Evolutionary conservation across 2,797 vertebrate genomes (phyloP).

Genomic region (Enteromius fasciolatus): DNA sequence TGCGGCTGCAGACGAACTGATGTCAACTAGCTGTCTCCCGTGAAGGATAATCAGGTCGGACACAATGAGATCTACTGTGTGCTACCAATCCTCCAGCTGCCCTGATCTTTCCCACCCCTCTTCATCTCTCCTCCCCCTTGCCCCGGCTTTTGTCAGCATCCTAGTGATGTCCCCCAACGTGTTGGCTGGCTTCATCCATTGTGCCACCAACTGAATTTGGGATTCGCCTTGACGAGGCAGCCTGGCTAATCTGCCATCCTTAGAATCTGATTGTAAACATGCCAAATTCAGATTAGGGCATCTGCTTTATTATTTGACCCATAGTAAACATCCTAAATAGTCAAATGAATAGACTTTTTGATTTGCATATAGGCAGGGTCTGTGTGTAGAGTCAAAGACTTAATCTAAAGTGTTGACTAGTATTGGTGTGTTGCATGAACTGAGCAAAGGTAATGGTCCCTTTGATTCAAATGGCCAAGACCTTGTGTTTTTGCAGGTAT

Average conservation of each 20-base stretch:
- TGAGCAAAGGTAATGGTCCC: not conserved
- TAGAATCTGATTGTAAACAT: slow-evolving; percentile 1
- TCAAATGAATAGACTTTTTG: not conserved
- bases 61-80: slow-evolving; percentile 74
- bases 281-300: not conserved
- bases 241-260: slow-evolving; percentile 17
- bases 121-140: slow-evolving; percentile 59
- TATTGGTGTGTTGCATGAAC: not conserved
- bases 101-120: slow-evolving; percentile 70
- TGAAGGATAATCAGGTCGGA: slow-evolving; percentile 61
- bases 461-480: not conserved
- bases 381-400: not conserved
- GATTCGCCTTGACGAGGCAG: not conserved
- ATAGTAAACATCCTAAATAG: not conserved
- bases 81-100: slow-evolving; percentile 75
- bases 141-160: slow-evolving; percentile 50
- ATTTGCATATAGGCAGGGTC: not conserved
- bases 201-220: slow-evolving; percentile 49
- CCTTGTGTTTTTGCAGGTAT: not conserved
- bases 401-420: not conserved
- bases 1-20: slow-evolving; percentile 26
- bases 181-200: slow-evolving; percentile 34
- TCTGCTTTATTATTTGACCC: not conserved
- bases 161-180: slow-evolving; percentile 18
- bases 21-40: slow-evolving; percentile 49